Evolutionary conservation across 2,797 vertebrate genomes (phyloP).

Genomic region (Acropternis orthonyx): DNA sequence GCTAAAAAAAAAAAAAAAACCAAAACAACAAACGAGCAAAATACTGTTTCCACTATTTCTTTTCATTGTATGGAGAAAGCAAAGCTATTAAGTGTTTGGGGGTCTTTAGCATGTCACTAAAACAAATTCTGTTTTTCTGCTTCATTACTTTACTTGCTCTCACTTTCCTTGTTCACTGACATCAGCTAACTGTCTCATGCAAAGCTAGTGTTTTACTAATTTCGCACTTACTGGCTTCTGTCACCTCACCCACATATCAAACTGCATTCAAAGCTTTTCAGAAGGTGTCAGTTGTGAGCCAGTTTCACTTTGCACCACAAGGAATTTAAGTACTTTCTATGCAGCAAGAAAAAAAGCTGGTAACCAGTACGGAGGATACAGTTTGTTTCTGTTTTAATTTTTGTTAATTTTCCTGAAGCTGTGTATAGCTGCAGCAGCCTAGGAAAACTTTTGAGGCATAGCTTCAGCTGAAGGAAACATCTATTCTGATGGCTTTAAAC

Average conservation of each 20-base stretch:
- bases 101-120: not conserved
- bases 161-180: slow-evolving; percentile 11
- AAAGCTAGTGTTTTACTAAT: slow-evolving; percentile 45
- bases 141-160: slow-evolving; percentile 4
- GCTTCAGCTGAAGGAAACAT: not conserved
- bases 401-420: not conserved
- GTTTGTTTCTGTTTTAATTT: not conserved
- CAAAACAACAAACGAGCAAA: not conserved
- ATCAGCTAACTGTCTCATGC: slow-evolving; percentile 26
- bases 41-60: not conserved
- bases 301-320: slow-evolving; percentile 32
- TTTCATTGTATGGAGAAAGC: not conserved
- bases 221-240: slow-evolving; percentile 39
- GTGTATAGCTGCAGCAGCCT: not conserved
- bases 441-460: not conserved
- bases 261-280: slow-evolving; percentile 1
- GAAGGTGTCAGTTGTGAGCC: slow-evolving; percentile 17
- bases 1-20: not conserved
- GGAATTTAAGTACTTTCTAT: not conserved
- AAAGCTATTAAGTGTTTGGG: not conserved
- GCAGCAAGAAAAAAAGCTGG: not conserved
- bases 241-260: not conserved
- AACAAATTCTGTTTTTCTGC: not conserved
- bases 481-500: not conserved
- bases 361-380: not conserved